Base-by-base conservation (phyloP, 2,888 invertebrate genomes). In the Tuberolachnus salignus region DNA sequence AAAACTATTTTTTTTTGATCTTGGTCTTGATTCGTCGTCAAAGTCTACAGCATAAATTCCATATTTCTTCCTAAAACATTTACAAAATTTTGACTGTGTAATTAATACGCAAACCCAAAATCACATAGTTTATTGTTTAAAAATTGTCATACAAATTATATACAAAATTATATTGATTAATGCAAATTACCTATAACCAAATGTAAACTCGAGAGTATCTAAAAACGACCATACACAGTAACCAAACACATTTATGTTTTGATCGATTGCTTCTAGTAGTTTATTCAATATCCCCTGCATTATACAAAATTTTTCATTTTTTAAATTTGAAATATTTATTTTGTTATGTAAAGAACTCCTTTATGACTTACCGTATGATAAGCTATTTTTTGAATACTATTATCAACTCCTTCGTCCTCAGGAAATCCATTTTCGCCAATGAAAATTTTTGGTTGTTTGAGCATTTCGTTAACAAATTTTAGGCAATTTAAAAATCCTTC, bases 401-500 rank as follows among this genome's bases (percentile, higher is more conserved):
- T 16, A 13, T 67, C 51, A n/a, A 67, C 13, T 0, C n/a, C 26
- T 11, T 67, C 26, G 1, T 67, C 49, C 8, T 67, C 51, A 0
- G 66, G n/a, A 67, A 67, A 51, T 6, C 51, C 51, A 13, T 51
- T 51, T 51, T 67, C 51, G 2, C 67, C 51, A 8, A 51, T 67
- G 6, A 34, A 26, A n/a, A 67, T 51, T n/a, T 51, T 67, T 26
- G 67, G 26, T n/a, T 67, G 26, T 9, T 51, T 67, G 26, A 67
- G 49, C 1, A n/a, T 26, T 2, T 19, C 19, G 11, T 26, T 26
- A 10, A 49, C 13, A 49, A n/a, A 67, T 67, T 26, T 67, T 6
- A 67, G 13, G n/a, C 49, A 51, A 26, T 67, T 67, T 19, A 67
- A 67, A 51, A 67, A 67, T n/a, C 51, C 26, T 11, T 67, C 26